Conservation (phyloP, 92 coral and sea anemone genomes). For the Palythoa grandis region DNA sequence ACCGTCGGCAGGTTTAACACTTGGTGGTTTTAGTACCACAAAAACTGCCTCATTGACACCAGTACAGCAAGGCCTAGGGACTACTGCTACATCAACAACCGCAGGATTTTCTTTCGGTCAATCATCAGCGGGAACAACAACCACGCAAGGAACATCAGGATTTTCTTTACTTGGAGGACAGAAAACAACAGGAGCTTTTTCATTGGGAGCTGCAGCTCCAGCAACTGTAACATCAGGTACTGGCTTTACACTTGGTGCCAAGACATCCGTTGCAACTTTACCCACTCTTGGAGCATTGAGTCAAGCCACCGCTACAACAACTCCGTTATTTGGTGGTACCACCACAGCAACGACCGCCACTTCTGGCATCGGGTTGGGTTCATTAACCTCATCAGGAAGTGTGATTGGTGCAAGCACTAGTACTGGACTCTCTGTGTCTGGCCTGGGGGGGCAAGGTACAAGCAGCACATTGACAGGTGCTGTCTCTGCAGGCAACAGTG, state of each 20-base stretch:
- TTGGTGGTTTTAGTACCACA: slow-evolving; percentile 31
- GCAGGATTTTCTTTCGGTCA: slow-evolving; percentile 27
- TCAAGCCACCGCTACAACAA: slow-evolving; percentile 31
- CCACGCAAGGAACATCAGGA: slow-evolving; percentile 9
- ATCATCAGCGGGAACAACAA: not conserved
- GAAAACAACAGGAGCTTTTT: slow-evolving; percentile 15
- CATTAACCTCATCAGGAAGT: slow-evolving; percentile 10
- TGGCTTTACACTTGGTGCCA: slow-evolving; percentile 23
- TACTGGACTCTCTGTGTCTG: slow-evolving; percentile 1
- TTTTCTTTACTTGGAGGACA: slow-evolving; percentile 38
- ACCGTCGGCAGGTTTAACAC: slow-evolving; percentile 12
- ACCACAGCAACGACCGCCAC: slow-evolving; percentile 9
- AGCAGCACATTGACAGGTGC: slow-evolving; percentile 1
- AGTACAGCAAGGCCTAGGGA: slow-evolving; percentile 4
- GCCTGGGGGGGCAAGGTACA: slow-evolving; percentile 32
- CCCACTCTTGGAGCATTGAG: slow-evolving; percentile 6
- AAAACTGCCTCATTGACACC: slow-evolving; percentile 22
- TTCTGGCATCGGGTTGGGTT: slow-evolving; percentile 21
- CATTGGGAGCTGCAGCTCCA: slow-evolving; percentile 6
- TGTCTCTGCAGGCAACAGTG: not conserved
- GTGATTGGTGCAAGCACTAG: not conserved
- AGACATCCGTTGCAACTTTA: slow-evolving; percentile 10
- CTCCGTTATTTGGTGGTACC: slow-evolving; percentile 18
- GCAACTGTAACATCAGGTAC: slow-evolving; percentile 4
- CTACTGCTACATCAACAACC: not conserved